These are phyloP conservation scores for Dicyrtoma fusca DNA, from an alignment of 2,888 invertebrate species.

Conservation along the genomic window DNA sequence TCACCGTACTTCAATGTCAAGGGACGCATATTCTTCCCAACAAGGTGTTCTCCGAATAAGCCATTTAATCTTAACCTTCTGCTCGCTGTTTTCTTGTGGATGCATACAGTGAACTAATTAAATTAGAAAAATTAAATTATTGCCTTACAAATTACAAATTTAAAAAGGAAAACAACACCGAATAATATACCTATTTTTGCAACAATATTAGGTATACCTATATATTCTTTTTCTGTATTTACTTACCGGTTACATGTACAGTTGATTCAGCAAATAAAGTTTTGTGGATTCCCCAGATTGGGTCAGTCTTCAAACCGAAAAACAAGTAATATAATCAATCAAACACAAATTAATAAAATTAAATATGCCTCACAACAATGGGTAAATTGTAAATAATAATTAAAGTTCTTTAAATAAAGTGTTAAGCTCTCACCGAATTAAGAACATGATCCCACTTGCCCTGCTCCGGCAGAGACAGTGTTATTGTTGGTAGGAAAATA, in stretches of 20 bases:
- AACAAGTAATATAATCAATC: too few species aligned
- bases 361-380: too few species aligned
- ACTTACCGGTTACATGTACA: constrained; percentile 72
- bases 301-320: constrained; percentile 46
- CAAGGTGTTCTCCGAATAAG: constrained; percentile 66
- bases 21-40: constrained; percentile 62
- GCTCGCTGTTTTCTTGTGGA: constrained; percentile 49
- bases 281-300: constrained; percentile 61
- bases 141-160: constrained; percentile 46
- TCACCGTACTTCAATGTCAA: constrained; percentile 46
- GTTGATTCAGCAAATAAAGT: constrained; percentile 73
- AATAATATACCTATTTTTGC: constrained; percentile 12
- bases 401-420: too few species aligned
- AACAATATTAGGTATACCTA: background rate
- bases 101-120: constrained; percentile 52
- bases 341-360: too few species aligned
- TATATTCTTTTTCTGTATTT: constrained; percentile 17
- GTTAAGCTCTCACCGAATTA: too few species aligned
- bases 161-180: constrained; percentile 19
- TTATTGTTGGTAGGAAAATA: constrained; percentile 1
- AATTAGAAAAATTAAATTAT: too few species aligned
- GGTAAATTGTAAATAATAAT: too few species aligned
- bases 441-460: constrained; percentile 71
- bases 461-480: constrained; percentile 51
- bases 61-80: constrained; percentile 63